A percentile compares a stretch with the other conserved stretches of the same genome.
Evolutionary conservation across 2,888 invertebrate genomes (phyloP).

Genomic region (Anorthoa munda): DNA sequence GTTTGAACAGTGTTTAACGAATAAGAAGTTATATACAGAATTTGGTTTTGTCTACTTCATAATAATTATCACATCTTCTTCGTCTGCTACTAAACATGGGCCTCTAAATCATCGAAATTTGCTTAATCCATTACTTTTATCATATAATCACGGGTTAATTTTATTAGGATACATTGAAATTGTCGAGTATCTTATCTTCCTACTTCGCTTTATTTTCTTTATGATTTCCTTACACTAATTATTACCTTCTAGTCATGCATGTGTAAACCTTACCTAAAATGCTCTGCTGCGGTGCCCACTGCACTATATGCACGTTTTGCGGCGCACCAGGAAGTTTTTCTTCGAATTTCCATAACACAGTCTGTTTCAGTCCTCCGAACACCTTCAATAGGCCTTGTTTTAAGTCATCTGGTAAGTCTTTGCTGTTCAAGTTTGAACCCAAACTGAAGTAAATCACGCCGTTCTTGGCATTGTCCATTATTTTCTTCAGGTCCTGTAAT

Average conservation of each 20-base stretch:
- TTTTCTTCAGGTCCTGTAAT: slow-evolving; percentile 75
- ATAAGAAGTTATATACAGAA: background rate
- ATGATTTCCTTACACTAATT: too few species aligned
- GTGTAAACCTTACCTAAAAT: slow-evolving; percentile 71
- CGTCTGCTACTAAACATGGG: background rate
- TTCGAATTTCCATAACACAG: slow-evolving; percentile 84
- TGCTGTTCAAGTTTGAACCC: slow-evolving; percentile 82
- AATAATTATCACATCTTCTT: background rate
- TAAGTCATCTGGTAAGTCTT: slow-evolving; percentile 74
- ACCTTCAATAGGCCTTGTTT: slow-evolving; percentile 74
- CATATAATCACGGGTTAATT: too few species aligned
- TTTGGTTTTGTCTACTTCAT: background rate
- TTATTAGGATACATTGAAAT: too few species aligned
- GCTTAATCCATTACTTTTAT: too few species aligned
- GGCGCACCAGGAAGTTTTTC: slow-evolving; percentile 69
- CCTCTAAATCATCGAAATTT: background rate
- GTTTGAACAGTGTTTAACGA: background rate
- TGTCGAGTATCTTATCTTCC: too few species aligned
- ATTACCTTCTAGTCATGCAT: background rate
- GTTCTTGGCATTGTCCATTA: slow-evolving; percentile 79
- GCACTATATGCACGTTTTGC: slow-evolving; percentile 73
- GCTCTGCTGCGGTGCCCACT: slow-evolving; percentile 80
- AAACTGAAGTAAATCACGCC: slow-evolving; percentile 87
- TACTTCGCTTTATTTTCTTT: too few species aligned
- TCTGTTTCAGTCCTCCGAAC: slow-evolving; percentile 82